Evolutionary conservation across 2,888 invertebrate genomes (phyloP).

Genomic region (Horisme vitalbata): DNA sequence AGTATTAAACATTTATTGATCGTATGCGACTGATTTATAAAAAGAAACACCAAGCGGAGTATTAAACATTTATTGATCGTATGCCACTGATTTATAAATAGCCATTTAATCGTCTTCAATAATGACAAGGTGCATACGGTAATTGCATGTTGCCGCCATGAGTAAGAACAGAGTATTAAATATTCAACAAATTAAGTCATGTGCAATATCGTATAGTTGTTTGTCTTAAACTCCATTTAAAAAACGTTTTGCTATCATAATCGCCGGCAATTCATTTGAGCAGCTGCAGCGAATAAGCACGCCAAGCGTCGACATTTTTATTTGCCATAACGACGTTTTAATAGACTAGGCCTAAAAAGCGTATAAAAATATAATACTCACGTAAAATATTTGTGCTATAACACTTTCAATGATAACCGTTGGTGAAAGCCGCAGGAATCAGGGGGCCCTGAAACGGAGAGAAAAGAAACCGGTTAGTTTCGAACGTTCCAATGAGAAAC

Average conservation of each 20-base stretch:
- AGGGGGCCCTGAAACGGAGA: constrained; percentile 93
- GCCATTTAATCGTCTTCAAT: constrained; percentile 17
- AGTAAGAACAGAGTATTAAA: constrained; percentile 12
- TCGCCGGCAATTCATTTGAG: constrained; percentile 51
- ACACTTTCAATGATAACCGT: constrained; percentile 96
- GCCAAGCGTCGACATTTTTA: constrained; percentile 50
- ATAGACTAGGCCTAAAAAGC: constrained; percentile 56
- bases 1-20: constrained; percentile 14
- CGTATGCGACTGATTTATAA: constrained; percentile 10
- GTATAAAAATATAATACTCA: constrained; percentile 70
- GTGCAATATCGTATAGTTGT: constrained; percentile 27
- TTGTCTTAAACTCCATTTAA: constrained; percentile 48
- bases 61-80: constrained; percentile 17
- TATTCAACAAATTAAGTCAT: constrained; percentile 26
- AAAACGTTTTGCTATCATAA: constrained; percentile 55
- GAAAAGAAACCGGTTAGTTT: constrained; percentile 32
- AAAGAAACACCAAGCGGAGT: neutral
- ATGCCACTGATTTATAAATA: constrained; percentile 12
- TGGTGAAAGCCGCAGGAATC: constrained; percentile 99
- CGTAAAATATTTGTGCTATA: constrained; percentile 81
- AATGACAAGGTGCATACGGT: constrained; percentile 18
- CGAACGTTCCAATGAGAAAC: constrained; percentile 21
- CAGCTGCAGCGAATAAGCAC: constrained; percentile 53
- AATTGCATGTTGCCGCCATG: constrained; percentile 19
- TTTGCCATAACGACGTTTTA: constrained; percentile 66